Base-by-base conservation (phyloP, 2,888 invertebrate species). In the Tinea pellionella region DNA sequence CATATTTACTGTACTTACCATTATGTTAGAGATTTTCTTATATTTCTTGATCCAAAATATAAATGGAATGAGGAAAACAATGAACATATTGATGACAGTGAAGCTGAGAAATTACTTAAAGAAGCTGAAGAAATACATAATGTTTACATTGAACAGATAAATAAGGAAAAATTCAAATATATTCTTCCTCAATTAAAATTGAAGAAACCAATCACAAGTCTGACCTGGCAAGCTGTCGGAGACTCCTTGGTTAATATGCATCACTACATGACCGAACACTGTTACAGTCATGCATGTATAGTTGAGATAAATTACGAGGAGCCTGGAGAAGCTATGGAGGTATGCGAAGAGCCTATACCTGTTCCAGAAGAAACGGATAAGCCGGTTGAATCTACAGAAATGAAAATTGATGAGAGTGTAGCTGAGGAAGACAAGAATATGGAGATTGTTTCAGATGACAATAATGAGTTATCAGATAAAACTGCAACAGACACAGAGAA, bases 1-100 rank as follows among this genome's bases (percentile, higher is more conserved):
- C 88, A 91, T 66, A 95, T 96, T 66, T 92, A 91, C 68, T 88
- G 89, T 63, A 89, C 90, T 65, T 90, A 92, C 78, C 91, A 94
- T 57, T 90, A 90, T 62, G 82, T 95, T 64, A 86, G 88, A 77
- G 89, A 92, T 65, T 91, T 91, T 77, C 90, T 93, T 75, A 89
- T 90, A 68, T 76, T 89, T 61, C 89, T 89, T 55, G 91, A 92
- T 74, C 90, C 91, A 1, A 73, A 80, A 41, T 88, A 87, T 63
- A 85, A 80, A 68, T 88, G 85, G 83, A 71, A 74, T 68, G 77
- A 76, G 60, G 69, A 72, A 13, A 73, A 78, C 58, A 80, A 86
- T 70, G 80, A 77, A 9, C 66, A 70, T 6, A 83, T 90, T 60
- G 89, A 90, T 75, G 85, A 87, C 65, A 77, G 78, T 58, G 84